Evolutionary conservation across 2,888 invertebrate species (phyloP).

Genomic region (Drosophila melanosoma): DNA sequence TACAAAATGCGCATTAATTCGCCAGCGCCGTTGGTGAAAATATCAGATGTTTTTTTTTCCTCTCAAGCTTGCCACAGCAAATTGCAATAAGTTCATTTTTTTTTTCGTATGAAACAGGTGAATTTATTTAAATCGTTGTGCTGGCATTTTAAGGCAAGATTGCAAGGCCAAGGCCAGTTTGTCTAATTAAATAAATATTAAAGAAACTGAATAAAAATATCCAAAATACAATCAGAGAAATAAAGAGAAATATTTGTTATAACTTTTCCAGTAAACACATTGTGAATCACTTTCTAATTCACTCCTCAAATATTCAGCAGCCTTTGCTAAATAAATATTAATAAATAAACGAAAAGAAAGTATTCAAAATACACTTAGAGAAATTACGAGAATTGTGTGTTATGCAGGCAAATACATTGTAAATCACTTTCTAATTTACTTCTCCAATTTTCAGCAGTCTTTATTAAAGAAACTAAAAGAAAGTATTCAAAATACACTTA

Average conservation of each 20-base stretch:
- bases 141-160: neutral
- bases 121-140: slow-evolving; percentile 2
- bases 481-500: too few species aligned
- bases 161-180: neutral
- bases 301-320: neutral
- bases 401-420: too few species aligned
- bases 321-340: too few species aligned
- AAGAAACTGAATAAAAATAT: neutral
- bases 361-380: too few species aligned
- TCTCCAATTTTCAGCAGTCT: too few species aligned
- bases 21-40: slow-evolving; percentile 18
- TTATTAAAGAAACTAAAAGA: too few species aligned
- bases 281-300: neutral
- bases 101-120: neutral
- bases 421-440: too few species aligned
- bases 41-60: slow-evolving; percentile 22
- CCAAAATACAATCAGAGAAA: neutral
- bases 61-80: slow-evolving; percentile 16
- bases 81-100: slow-evolving; percentile 15
- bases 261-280: neutral
- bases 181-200: neutral
- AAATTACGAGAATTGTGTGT: too few species aligned
- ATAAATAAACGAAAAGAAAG: too few species aligned
- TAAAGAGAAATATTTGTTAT: neutral
- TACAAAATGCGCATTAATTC: slow-evolving; percentile 43